These are phyloP conservation scores for Rhabditophanes sp. DNA, from an alignment of 2,888 invertebrate species.

Conservation along the genomic window DNA sequence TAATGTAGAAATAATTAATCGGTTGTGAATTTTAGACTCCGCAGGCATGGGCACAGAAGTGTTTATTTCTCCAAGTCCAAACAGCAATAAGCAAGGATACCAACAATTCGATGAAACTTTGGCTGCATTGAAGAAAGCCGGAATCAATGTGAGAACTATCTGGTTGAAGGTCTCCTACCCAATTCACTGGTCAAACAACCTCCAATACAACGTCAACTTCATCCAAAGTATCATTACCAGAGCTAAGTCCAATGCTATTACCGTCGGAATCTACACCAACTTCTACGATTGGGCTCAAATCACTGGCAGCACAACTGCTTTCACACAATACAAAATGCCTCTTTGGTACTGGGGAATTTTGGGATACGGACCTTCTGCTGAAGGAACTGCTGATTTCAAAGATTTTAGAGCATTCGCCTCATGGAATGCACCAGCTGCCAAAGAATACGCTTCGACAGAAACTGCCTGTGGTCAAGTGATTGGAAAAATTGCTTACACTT, in stretches of 20 bases:
- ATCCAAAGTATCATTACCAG: conserved; percentile 4
- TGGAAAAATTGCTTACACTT: too few species aligned
- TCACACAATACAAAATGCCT: conserved; percentile 8
- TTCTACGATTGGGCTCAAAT: conserved; percentile 13
- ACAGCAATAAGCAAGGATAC: conserved; percentile 1
- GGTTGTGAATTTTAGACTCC: not conserved
- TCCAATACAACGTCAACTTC: conserved; percentile 5
- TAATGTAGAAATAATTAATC: not conserved
- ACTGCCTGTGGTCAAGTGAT: too few species aligned
- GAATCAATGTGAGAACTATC: conserved; percentile 5
- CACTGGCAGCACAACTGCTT: conserved; percentile 4
- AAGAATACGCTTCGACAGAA: too few species aligned
- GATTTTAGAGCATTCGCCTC: conserved; percentile 7
- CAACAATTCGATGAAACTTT: conserved; percentile 6
- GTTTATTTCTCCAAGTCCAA: conserved; percentile 7
- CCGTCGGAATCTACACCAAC: conserved; percentile 11
- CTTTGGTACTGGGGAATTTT: conserved; percentile 8
- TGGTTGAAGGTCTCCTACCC: conserved; percentile 7
- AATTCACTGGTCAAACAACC: conserved; percentile 1
- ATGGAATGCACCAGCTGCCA: conserved; percentile 3
- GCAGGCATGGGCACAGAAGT: conserved; percentile 8
- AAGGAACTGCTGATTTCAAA: conserved; percentile 6
- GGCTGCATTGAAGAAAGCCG: not conserved
- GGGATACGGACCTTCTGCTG: conserved; percentile 6
- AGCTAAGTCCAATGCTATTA: conserved; percentile 7